These are phyloP conservation scores for Eptesicus fuscus DNA, from an alignment of 2,113 vertebrate species.

Conservation along the genomic window DNA sequence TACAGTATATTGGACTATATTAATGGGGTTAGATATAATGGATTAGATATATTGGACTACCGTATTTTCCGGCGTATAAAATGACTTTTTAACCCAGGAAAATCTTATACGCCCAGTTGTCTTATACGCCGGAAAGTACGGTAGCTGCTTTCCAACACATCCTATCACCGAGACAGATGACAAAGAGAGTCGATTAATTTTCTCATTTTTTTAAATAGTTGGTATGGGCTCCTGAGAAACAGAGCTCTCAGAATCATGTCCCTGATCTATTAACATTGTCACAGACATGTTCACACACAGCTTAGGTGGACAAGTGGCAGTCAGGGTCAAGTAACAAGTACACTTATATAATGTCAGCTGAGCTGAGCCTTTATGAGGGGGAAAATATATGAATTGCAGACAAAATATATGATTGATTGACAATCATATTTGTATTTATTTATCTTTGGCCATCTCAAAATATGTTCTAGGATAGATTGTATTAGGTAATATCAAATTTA, in stretches of 20 bases:
- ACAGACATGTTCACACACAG: background rate
- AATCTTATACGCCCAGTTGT: too few species aligned
- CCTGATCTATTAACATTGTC: background rate
- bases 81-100: too few species aligned
- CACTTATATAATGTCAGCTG: background rate
- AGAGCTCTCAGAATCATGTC: background rate
- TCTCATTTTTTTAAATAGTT: background rate
- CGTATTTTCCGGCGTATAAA: too few species aligned
- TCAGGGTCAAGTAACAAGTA: background rate
- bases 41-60: too few species aligned
- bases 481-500: background rate
- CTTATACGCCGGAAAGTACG: too few species aligned
- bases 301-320: background rate
- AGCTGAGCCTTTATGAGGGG: background rate
- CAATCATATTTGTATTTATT: background rate
- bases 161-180: background rate
- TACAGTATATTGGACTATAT: too few species aligned
- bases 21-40: too few species aligned
- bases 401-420: background rate
- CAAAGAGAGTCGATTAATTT: background rate
- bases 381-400: background rate
- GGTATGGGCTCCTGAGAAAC: background rate
- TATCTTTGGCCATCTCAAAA: background rate
- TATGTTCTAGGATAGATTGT: background rate
- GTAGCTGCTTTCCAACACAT: background rate